A percentile compares a stretch with the other conserved stretches of the same genome.
Conservation (phyloP, 2,113 vertebrate species). For the Galbula dea region DNA sequence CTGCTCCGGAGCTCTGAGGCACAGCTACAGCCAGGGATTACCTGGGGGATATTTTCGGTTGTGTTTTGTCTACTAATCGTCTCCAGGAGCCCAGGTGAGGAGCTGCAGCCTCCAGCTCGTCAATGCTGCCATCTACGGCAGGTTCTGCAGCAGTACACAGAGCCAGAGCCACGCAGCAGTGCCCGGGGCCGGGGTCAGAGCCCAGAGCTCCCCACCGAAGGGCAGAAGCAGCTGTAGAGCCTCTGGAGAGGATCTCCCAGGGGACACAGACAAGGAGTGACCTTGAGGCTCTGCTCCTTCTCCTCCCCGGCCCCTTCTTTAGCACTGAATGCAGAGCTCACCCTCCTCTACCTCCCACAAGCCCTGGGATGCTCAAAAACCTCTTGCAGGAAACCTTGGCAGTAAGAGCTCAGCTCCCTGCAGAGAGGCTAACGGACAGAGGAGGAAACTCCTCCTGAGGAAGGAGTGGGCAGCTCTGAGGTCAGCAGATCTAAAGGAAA, state of each 20-base stretch:
- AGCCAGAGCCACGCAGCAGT: fast-evolving
- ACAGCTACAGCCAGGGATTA: not conserved
- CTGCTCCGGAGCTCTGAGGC: not conserved
- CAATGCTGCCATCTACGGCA: slow-evolving; percentile 68
- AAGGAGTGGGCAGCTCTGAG: not conserved
- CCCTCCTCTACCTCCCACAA: not conserved
- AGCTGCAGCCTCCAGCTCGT: not conserved
- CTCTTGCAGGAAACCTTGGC: fast-evolving
- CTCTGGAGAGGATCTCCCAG: not conserved
- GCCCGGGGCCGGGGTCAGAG: fast-evolving
- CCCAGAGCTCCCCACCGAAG: not conserved
- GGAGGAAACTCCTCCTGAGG: not conserved
- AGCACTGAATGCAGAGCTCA: fast-evolving
- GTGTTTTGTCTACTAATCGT: not conserved
- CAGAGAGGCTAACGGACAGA: fast-evolving
- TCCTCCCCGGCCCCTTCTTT: fast-evolving
- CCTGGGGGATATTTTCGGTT: not conserved
- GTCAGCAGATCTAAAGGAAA: not conserved
- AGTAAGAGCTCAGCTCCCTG: not conserved
- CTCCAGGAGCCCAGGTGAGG: not conserved
- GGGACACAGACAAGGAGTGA: not conserved
- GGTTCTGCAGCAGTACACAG: not conserved
- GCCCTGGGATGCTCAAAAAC: fast-evolving
- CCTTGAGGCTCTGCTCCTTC: not conserved
- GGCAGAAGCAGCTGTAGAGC: fast-evolving